Conservation (phyloP, 2,888 invertebrate genomes). For the Baronia brevicornis region DNA sequence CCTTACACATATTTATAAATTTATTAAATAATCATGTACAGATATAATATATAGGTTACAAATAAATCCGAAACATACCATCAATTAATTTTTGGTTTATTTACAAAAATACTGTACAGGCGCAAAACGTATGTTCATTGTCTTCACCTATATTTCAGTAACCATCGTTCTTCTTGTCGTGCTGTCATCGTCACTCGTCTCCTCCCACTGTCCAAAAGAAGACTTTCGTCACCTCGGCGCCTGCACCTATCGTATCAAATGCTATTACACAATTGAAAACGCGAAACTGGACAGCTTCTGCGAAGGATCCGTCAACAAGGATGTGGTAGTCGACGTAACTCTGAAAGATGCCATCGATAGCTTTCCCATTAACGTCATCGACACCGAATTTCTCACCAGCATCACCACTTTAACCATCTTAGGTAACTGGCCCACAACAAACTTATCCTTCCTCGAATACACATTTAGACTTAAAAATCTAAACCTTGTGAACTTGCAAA, state of each 20-base stretch:
- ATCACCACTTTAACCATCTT: constrained; percentile 41
- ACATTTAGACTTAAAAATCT: constrained; percentile 40
- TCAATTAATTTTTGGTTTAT: no score
- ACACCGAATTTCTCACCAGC: constrained; percentile 32
- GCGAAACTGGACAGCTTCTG: constrained; percentile 38
- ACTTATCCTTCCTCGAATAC: constrained; percentile 39
- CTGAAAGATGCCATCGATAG: constrained; percentile 36
- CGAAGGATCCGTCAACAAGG: constrained; percentile 43
- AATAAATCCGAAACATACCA: no score
- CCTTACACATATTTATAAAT: no score
- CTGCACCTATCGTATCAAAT: constrained; percentile 41
- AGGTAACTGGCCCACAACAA: constrained; percentile 36
- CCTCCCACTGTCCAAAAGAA: constrained; percentile 36
- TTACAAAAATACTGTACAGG: no score
- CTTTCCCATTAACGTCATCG: constrained; percentile 28
- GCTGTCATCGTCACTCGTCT: constrained; percentile 23
- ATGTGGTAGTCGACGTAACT: constrained; percentile 39
- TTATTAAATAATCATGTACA: no score
- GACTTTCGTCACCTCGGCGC: constrained; percentile 26
- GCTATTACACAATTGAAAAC: constrained; percentile 33
- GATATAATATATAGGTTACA: no score
- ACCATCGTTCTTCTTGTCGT: constrained; percentile 25
- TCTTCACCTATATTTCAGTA: constrained; percentile 29
- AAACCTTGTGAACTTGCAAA: constrained; percentile 33
- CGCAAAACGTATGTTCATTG: no score